phyloP scores from a whole-genome alignment of 1,140 invertebrate species.

The Bombus breviceps region DNA sequence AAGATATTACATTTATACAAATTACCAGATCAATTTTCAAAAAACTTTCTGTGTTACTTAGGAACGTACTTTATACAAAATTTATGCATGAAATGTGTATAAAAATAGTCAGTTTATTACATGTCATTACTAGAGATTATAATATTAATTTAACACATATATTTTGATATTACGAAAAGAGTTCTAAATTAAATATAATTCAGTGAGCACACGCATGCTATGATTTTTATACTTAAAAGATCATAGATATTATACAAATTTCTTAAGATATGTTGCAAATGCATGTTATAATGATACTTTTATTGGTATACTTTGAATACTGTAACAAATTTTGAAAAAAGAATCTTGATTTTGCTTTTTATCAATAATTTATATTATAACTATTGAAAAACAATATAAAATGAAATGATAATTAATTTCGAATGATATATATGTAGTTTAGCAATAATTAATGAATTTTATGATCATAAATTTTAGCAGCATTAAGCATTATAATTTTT shows the following conservation, averaged over 20 bases:
- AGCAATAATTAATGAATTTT: slow-evolving; percentile 37
- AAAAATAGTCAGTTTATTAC: background rate
- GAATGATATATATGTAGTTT: slow-evolving; percentile 2
- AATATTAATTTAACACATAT: slow-evolving; percentile 7
- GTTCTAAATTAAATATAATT: slow-evolving; percentile 36
- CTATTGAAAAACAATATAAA: background rate
- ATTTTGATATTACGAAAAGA: slow-evolving; percentile 2
- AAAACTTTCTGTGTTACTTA: slow-evolving; percentile 3
- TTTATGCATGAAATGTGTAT: slow-evolving; percentile 21
- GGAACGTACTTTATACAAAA: background rate
- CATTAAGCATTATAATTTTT: slow-evolving; percentile 19
- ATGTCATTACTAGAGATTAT: slow-evolving; percentile 1
- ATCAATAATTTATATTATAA: background rate
- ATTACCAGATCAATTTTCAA: background rate
- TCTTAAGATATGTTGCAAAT: background rate
- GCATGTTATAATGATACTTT: slow-evolving; percentile 2
- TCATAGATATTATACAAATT: slow-evolving; percentile 23
- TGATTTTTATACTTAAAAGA: slow-evolving; percentile 38
- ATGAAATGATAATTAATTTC: slow-evolving; percentile 8
- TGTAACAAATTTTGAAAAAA: slow-evolving; percentile 12
- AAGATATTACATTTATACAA: background rate
- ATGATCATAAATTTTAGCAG: background rate
- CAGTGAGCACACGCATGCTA: background rate
- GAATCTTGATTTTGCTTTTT: background rate
- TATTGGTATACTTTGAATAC: slow-evolving; percentile 35